Base-by-base conservation (phyloP, 1,140 invertebrate genomes). In the Venturia canescens region DNA sequence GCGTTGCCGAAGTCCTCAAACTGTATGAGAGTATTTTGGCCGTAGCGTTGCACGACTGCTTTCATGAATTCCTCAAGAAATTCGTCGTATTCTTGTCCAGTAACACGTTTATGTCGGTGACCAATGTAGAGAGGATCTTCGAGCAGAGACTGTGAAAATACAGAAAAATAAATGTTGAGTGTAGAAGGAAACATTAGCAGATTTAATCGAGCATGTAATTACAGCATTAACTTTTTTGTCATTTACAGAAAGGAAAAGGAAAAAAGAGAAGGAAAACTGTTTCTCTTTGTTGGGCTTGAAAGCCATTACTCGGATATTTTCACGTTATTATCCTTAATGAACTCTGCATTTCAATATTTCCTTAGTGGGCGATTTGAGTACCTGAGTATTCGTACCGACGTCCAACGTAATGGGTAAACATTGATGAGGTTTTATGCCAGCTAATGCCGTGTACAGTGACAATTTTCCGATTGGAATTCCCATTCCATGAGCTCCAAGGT, bases 31-130 rank as follows among this genome's bases (percentile, higher is more conserved):
- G 95, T 95, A 86, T 96, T 97, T 87, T 96, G 95, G 0, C 96
- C 96, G 87, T 95, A 98, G 83, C 97, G 94, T 80, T 94, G 94
- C 0, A 98, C 95, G 21, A 96, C 96, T 0, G 98, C 97, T 67
- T 95, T 88, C 98, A 99, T 99, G 89, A 99, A 99, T 92, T 99
- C 99, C 67, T 99, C 98, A 53, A 99, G 93, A 81, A 99, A 97
- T 9, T 96, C 96, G 88, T 99, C 97, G 90, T 99, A 99, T 78
- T 95, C 94, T 27, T 93, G 83, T 0, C 98, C 98, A 4, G 94
- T 95, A 0, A 97, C 94, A 75, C 99, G 94, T 57, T 93, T 95
- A 80, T 99, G 96, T 27, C 94, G 93, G 27, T 98, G 91, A 0
- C 99, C 99, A 90, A 99, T 97, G 92, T 99, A 99, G 15, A 97